Evolutionary conservation across 2,888 invertebrate genomes (phyloP).

Genomic region (Aphidius colemani): DNA sequence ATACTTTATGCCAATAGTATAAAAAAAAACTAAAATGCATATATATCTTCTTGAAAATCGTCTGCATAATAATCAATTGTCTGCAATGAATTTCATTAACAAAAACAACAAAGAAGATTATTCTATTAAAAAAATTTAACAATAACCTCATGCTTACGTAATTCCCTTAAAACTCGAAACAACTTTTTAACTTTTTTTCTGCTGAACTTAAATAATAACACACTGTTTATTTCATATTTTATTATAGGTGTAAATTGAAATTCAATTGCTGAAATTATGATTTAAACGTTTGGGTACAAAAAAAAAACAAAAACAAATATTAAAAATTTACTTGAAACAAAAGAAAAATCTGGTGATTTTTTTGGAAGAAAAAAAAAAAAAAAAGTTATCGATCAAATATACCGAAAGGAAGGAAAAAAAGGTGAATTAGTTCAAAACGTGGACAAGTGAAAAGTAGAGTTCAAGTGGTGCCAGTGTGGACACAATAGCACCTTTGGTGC

Average conservation of each 20-base stretch:
- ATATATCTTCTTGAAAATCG: no score
- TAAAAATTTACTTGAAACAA: background rate
- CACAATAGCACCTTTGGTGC: conserved; percentile 61
- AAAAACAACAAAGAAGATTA: no score
- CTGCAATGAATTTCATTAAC: no score
- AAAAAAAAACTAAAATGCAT: no score
- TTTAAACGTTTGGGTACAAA: background rate
- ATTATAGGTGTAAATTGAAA: background rate
- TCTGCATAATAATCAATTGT: no score
- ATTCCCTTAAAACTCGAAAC: no score
- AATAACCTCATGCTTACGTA: no score
- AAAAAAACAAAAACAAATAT: background rate
- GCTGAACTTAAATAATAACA: background rate
- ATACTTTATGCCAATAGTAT: no score
- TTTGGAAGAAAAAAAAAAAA: background rate
- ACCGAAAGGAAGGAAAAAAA: background rate
- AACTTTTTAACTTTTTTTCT: background rate
- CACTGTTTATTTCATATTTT: background rate
- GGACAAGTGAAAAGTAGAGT: conserved; percentile 30
- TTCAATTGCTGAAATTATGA: background rate
- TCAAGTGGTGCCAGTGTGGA: conserved; percentile 44
- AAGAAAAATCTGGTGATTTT: background rate
- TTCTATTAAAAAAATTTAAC: no score
- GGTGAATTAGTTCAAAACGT: background rate
- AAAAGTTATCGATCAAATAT: conserved; percentile 16